phyloP scores from a whole-genome alignment of 2,797 vertebrate species.

The Microctenopoma stevenorrisi region DNA sequence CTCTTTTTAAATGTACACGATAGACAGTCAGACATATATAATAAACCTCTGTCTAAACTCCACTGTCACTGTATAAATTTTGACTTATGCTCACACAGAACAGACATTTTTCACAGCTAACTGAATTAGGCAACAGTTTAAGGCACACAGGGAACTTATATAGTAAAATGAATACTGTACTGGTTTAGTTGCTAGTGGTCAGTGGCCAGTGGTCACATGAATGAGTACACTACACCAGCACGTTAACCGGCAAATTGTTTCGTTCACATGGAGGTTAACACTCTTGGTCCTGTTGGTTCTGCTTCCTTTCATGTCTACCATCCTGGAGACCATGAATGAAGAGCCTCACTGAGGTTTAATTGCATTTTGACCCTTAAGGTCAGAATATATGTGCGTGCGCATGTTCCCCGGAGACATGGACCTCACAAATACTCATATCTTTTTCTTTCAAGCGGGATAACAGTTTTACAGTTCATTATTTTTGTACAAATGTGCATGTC shows the following conservation, averaged over 20 bases:
- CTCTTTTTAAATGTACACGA: neutral
- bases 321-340: slow-evolving; percentile 39
- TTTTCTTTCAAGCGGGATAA: slow-evolving; percentile 33
- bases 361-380: slow-evolving; percentile 69
- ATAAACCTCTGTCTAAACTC: neutral
- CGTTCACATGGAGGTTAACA: slow-evolving; percentile 61
- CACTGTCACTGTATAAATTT: too few species aligned
- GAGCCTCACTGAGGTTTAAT: slow-evolving; percentile 69
- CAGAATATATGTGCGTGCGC: slow-evolving; percentile 28
- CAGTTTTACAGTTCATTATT: neutral
- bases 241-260: slow-evolving; percentile 57
- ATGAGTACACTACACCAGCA: slow-evolving; percentile 25
- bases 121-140: too few species aligned
- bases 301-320: slow-evolving; percentile 37
- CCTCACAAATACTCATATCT: slow-evolving; percentile 33
- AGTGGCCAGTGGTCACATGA: slow-evolving; percentile 32
- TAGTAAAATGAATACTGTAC: neutral
- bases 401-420: slow-evolving; percentile 34
- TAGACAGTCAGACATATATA: neutral
- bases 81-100: neutral
- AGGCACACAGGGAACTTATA: too few species aligned
- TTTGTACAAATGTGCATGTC: neutral
- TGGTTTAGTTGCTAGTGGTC: neutral
- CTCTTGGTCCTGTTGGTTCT: slow-evolving; percentile 34
- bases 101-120: neutral